Percentiles rank a stretch among this genome's conserved stretches.
Evolutionary conservation across 2,113 vertebrate species (phyloP).

Genomic region (Axis porcinus): DNA sequence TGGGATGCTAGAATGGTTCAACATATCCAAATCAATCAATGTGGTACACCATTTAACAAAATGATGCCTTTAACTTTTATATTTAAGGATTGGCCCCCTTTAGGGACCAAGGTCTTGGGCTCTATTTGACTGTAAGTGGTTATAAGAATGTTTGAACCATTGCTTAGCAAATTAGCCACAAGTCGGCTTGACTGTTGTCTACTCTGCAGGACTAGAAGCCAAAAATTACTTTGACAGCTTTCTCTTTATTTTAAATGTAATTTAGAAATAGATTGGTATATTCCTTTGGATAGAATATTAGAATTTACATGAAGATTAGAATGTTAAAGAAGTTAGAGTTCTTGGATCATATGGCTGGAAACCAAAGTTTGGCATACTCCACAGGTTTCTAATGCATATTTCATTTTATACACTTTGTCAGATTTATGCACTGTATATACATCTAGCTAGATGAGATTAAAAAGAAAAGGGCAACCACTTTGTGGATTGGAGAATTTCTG

Average conservation of each 20-base stretch:
- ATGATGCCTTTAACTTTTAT: not conserved
- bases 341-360: not conserved
- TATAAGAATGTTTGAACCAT: not conserved
- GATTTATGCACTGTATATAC: conserved; percentile 12
- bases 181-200: not conserved
- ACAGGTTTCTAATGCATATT: conserved; percentile 46
- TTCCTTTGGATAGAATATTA: conserved; percentile 2
- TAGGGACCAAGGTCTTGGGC: not conserved
- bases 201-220: not conserved
- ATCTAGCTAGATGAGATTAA: conserved; percentile 46
- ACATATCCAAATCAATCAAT: not conserved
- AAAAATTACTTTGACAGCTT: not conserved
- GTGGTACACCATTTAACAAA: not conserved
- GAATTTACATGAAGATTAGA: conserved; percentile 13
- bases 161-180: not conserved
- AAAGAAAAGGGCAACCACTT: conserved; percentile 38
- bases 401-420: conserved; percentile 10
- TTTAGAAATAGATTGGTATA: not conserved
- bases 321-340: conserved; percentile 33
- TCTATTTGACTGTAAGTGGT: not conserved
- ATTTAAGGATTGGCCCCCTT: not conserved
- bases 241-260: conserved; percentile 30
- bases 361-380: not conserved
- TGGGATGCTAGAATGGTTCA: not conserved
- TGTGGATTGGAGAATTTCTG: conserved; percentile 26